These are phyloP conservation scores for Dicyrtoma fusca DNA, from an alignment of 2,888 invertebrate genomes.

Conservation along the genomic window DNA sequence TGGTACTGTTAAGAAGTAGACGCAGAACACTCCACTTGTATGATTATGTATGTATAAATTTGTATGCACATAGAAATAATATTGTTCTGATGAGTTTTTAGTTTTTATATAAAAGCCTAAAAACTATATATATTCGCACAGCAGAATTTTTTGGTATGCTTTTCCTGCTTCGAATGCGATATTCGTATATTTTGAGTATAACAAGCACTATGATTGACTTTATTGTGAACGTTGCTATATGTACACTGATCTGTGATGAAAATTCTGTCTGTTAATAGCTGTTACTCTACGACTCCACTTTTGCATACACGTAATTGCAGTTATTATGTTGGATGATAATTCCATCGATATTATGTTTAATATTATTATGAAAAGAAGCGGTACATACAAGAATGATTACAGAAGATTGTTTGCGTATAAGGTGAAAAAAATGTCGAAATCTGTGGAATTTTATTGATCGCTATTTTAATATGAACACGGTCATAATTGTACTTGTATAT, in stretches of 20 bases:
- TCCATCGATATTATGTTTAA: neutral
- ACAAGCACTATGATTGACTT: constrained; percentile 10
- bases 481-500: neutral
- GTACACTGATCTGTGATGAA: constrained; percentile 35
- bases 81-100: no score
- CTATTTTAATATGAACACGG: neutral
- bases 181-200: no score
- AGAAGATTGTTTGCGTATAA: neutral
- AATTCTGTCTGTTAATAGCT: constrained; percentile 21
- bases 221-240: constrained; percentile 27
- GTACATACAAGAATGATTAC: neutral
- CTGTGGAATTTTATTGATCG: constrained; percentile 7
- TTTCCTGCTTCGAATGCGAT: no score
- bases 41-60: no score
- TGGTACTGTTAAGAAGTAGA: no score
- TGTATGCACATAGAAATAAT: no score
- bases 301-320: constrained; percentile 5
- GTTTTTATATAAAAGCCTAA: no score
- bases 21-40: no score
- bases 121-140: no score
- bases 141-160: no score
- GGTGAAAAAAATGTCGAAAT: constrained; percentile 1
- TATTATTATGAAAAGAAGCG: neutral
- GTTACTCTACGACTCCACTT: constrained; percentile 17
- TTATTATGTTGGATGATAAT: constrained; percentile 7